Evolutionary conservation across 1,140 invertebrate genomes (phyloP).

Genomic region (Caligus rogercresseyi): DNA sequence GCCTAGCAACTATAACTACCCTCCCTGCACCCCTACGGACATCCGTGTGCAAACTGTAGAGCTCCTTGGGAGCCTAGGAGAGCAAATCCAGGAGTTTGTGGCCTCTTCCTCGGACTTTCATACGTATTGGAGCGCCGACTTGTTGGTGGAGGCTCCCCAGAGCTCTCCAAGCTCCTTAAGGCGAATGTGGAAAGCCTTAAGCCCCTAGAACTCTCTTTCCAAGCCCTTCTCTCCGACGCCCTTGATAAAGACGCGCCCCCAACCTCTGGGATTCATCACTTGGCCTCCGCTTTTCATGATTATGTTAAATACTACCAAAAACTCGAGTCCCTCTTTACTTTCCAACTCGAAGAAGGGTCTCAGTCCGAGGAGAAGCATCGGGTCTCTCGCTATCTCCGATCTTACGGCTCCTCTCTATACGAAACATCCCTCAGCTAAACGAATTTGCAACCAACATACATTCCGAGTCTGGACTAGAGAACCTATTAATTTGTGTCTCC

Average conservation of each 20-base stretch:
- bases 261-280: background rate
- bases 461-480: background rate
- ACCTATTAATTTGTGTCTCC: background rate
- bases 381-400: background rate
- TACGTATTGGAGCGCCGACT: conserved; percentile 13
- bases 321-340: background rate
- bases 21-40: background rate
- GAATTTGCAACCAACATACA: background rate
- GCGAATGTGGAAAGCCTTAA: conserved; percentile 27
- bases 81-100: conserved; percentile 2
- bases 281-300: background rate
- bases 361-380: background rate
- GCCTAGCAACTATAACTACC: background rate
- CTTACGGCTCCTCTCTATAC: background rate
- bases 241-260: background rate
- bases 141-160: background rate
- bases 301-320: conserved; percentile 9
- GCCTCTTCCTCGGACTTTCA: conserved; percentile 4
- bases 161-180: conserved; percentile 26
- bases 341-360: background rate
- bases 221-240: conserved; percentile 23
- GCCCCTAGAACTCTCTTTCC: conserved; percentile 28
- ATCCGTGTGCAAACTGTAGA: conserved; percentile 7
- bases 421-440: background rate
- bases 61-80: background rate